Conservation (phyloP, 1,140 invertebrate species). For the Anastrepha obliqua region DNA sequence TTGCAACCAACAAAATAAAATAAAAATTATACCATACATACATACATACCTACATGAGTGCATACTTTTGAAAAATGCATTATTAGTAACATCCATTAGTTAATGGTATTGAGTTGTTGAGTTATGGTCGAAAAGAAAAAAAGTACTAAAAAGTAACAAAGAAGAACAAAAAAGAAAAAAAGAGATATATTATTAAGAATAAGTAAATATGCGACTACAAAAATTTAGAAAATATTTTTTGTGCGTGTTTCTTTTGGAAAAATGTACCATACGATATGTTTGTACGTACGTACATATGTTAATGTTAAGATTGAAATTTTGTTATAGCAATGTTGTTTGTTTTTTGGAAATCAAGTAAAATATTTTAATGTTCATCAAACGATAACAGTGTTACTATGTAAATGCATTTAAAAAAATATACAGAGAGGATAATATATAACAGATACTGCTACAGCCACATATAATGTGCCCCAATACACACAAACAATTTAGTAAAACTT, state of each 20-base stretch:
- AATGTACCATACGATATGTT: constrained; percentile 17
- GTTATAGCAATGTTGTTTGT: constrained; percentile 22
- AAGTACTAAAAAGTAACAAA: not conserved
- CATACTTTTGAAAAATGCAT: not conserved
- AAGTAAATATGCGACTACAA: not conserved
- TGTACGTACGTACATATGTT: constrained; percentile 34
- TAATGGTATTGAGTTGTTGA: not conserved
- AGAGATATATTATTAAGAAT: not conserved
- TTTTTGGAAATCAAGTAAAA: not conserved
- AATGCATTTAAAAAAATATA: constrained; percentile 44
- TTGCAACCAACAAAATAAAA: not conserved
- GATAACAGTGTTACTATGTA: constrained; percentile 43
- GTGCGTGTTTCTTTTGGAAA: constrained; percentile 4
- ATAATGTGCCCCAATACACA: constrained; percentile 10
- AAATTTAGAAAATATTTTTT: not conserved
- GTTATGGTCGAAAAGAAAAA: not conserved
- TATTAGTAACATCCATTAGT: not conserved
- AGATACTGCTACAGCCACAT: constrained; percentile 34
- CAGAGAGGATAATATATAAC: constrained; percentile 26
- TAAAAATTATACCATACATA: not conserved
- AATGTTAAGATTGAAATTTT: constrained; percentile 43
- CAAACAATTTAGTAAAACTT: constrained; percentile 14
- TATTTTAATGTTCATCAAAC: constrained; percentile 8
- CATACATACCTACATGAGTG: no score
- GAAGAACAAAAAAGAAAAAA: not conserved